Percentiles rank a stretch among this genome's conserved stretches.
Evolutionary conservation across 2,888 invertebrate species (phyloP).

Genomic region (Crematogaster levior): DNA sequence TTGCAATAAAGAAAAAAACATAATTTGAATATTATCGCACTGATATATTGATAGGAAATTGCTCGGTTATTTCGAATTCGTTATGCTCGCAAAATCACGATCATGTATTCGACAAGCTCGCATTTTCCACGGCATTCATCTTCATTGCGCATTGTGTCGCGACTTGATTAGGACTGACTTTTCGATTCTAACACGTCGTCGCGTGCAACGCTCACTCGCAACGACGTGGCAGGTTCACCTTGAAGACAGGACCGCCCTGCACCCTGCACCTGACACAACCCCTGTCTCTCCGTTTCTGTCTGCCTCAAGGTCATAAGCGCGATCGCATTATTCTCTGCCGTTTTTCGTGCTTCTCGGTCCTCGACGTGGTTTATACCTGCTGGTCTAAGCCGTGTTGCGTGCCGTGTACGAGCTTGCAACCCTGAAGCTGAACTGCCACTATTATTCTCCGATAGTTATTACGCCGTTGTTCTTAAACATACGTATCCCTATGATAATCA

Average conservation of each 20-base stretch:
- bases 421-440: constrained; percentile 30
- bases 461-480: not conserved
- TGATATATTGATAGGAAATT: not conserved
- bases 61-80: not conserved
- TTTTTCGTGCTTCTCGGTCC: constrained; percentile 72
- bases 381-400: constrained; percentile 55
- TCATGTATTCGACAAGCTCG: constrained; percentile 19
- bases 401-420: constrained; percentile 49
- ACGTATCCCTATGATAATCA: constrained; percentile 16
- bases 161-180: constrained; percentile 4
- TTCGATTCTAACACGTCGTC: constrained; percentile 49
- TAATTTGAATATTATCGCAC: not conserved
- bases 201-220: constrained; percentile 57
- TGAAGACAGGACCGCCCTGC: constrained; percentile 51
- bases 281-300: constrained; percentile 58
- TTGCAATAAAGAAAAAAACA: not conserved
- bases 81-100: not conserved
- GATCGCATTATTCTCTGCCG: constrained; percentile 76
- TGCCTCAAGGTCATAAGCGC: constrained; percentile 64
- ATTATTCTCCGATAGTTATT: not conserved
- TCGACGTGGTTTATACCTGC: constrained; percentile 67
- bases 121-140: constrained; percentile 29
- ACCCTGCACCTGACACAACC: constrained; percentile 32
- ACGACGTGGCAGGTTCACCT: constrained; percentile 58
- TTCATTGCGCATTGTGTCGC: constrained; percentile 40